Evolutionary conservation across 2,113 vertebrate genomes (phyloP).

Genomic region (Callospermophilus lateralis): DNA sequence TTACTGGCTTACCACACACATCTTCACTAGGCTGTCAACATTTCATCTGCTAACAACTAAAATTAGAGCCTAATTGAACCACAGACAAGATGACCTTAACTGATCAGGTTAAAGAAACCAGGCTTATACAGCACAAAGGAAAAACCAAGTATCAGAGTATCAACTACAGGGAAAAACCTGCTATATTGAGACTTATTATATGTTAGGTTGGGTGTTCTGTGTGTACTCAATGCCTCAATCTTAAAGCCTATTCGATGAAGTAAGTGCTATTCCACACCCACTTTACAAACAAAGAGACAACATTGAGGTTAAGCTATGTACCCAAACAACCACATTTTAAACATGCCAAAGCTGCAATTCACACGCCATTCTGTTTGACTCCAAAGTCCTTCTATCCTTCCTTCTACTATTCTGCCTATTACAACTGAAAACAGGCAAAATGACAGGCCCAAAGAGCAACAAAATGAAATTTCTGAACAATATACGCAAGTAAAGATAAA

Average conservation of each 20-base stretch:
- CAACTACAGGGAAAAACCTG: not conserved
- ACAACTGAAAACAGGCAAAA: not conserved
- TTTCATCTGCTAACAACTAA: not conserved
- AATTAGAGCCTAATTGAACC: not conserved
- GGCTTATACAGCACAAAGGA: not conserved
- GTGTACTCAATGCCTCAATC: not conserved
- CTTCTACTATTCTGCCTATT: not conserved
- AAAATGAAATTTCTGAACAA: constrained; percentile 23
- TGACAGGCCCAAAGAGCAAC: not conserved
- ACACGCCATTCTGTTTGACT: not conserved
- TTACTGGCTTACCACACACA: not conserved
- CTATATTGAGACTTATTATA: not conserved
- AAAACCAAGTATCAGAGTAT: not conserved
- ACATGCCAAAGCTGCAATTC: not conserved
- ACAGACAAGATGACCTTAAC: not conserved
- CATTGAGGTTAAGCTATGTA: not conserved
- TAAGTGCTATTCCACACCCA: not conserved
- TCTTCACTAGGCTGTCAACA: constrained; percentile 15
- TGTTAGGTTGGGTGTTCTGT: not conserved
- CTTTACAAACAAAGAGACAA: not conserved
- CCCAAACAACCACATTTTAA: not conserved
- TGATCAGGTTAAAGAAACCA: not conserved
- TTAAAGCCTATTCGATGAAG: not conserved
- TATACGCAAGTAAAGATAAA: not conserved
- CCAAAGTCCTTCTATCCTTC: not conserved